Conservation (phyloP, 2,888 invertebrate species). For the Aspidapion aeneum region DNA sequence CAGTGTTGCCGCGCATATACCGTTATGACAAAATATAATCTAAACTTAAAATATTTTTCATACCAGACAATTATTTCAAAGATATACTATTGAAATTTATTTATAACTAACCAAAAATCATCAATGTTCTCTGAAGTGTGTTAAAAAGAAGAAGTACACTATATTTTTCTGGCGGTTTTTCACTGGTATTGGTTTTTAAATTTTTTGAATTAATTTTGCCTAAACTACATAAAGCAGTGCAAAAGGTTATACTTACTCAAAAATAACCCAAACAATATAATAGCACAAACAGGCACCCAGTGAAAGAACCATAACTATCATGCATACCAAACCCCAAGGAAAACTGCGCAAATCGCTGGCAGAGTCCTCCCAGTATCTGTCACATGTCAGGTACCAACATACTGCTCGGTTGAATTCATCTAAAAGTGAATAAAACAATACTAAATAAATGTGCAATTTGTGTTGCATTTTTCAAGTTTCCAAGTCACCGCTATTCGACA, state of each 20-base stretch:
- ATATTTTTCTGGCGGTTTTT: too few relatives aligned
- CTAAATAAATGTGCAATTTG: background rate
- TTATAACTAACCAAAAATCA: too few relatives aligned
- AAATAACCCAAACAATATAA: slow-evolving; percentile 88
- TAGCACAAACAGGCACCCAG: slow-evolving; percentile 86
- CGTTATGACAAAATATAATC: too few relatives aligned
- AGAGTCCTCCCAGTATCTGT: slow-evolving; percentile 86
- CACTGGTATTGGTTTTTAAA: too few relatives aligned
- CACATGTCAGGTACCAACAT: slow-evolving; percentile 90
- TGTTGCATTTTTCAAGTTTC: too few relatives aligned
- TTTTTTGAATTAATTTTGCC: background rate
- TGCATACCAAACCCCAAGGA: slow-evolving; percentile 75
- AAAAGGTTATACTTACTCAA: slow-evolving; percentile 71
- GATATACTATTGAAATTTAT: too few relatives aligned
- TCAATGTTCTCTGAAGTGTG: too few relatives aligned
- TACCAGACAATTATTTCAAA: slow-evolving; percentile 7
- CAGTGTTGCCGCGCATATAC: too few relatives aligned
- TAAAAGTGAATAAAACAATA: slow-evolving; percentile 44
- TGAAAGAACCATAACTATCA: slow-evolving; percentile 76
- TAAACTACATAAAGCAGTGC: background rate
- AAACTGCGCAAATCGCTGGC: slow-evolving; percentile 71
- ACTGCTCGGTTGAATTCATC: slow-evolving; percentile 86
- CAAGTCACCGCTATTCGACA: too few relatives aligned
- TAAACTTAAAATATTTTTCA: too few relatives aligned
- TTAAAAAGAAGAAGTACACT: too few relatives aligned